Evolutionary conservation across 2,113 vertebrate species (phyloP), one percentile per base, ranked within the genome.

Genomic region (Oxygymnocypris stewartii): DNA sequence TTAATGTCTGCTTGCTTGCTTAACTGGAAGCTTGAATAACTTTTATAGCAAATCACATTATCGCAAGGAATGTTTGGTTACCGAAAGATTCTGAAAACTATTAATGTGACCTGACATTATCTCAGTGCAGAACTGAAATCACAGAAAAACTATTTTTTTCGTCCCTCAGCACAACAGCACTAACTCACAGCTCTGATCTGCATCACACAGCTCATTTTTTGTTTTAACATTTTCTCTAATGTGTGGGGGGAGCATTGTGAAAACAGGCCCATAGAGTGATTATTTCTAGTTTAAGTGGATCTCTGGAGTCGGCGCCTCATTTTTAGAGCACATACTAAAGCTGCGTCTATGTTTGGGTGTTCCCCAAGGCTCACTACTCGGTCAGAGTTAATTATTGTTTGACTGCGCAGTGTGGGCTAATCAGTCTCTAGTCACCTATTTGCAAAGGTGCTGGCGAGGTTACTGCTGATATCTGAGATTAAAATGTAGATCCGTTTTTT

Each of bases 391-490:
- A 89, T 92, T 90, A 91, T 91, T 18, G 74, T 83, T 78, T 20
- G 54, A 73, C 57, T 44, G 71, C 28, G 18, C 47, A 1, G 74
- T 80, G 25, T 79, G 40, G 42, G 75, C 73, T 86, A 59, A 87
- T 83, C 79, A 81, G 88, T 77, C 81, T 89, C 84, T 25, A 3
- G 86, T 89, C 79, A 84, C 10, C 90, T 92, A 90, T 92, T 94
- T 93, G 89, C 91, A 88, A 77, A 91, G 74, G 82, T 74, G 88
- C 90, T 87, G 87, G 89, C 90, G 88, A 88, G 91, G 89, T 90
- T 89, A 87, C 87, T 89, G 47, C 88, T 84, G 85, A 92, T 61
- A 74, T 89, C 2, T 42, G 13, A 23, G 61, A 40, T 89, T 87
- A 90, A 89, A 92, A 85, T 87, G 14, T 63, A 75, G 57, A 82